Base-by-base conservation (phyloP, 2,113 vertebrate species). In the Caracal caracal region DNA sequence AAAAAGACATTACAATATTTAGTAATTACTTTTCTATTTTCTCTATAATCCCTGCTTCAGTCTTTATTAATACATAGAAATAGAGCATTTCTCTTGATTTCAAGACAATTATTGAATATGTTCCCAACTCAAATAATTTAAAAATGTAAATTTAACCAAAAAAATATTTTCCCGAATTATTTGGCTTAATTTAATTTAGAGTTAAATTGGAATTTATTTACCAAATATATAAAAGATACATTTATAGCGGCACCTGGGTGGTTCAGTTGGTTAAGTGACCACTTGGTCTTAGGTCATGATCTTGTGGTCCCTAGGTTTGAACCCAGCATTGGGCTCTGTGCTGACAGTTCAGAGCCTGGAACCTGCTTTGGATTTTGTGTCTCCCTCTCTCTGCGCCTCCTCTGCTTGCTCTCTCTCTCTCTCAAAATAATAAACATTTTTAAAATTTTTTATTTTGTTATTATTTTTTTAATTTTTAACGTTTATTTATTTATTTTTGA, bases 111-210 rank as follows among this genome's bases (percentile, higher is more conserved):
- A 35, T 79, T 95, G 26, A 95, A 26, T 90, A 76, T 95, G 30
- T 63, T 78, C 40, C 24, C 13, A 61, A 51, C 59, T 96, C 68
- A 95, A 94, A 96, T 91, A 6, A 95, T 87, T 65, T 56, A 71
- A 47, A 93, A 95, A 0, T 49, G n/a, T 89, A 40, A 81, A 96
- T 93, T 12, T 37, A 93, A 83, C 49, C 73, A 43, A 97, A 66
- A 97, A 56, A 47, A 47, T 35, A 0, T 8, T 93, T 94, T 83
- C 40, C 10, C 1, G 96, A 17, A 47, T 97, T 90, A 88, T 24
- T 10, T 5, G 68, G 10, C 2, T 9, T 49, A 75, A 79, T 88
- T 84, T 88, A 75, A 80, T 61, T 88, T 90, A 80, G 40, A 47
- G n/a, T 83, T 94, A 66, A 56, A 59, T 30, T 79, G 37, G 6